A percentile compares a stretch with the other conserved stretches of the same genome.
Evolutionary conservation across 2,113 vertebrate species (phyloP).

Genomic region (Corynorhinus townsendii): DNA sequence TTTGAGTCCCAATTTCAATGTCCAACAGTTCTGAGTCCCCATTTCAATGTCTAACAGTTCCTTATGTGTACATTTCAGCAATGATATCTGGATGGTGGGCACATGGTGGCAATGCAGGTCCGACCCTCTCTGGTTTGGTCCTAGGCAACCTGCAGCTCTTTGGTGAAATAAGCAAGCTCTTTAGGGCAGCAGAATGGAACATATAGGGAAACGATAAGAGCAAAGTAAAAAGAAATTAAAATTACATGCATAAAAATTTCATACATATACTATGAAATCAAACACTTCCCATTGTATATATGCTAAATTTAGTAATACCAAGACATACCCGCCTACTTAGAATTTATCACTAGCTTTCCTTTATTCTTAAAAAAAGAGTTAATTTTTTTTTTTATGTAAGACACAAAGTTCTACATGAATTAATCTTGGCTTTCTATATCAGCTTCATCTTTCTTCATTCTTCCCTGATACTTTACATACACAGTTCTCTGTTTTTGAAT

Average conservation of each 20-base stretch:
- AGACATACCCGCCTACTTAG: not conserved
- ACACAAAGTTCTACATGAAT: not conserved
- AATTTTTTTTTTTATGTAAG: not conserved
- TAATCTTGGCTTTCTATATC: not conserved
- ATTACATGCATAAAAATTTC: not conserved
- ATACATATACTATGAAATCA: not conserved
- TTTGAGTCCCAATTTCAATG: too few relatives aligned
- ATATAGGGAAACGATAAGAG: not conserved
- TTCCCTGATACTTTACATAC: not conserved
- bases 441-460: not conserved
- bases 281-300: not conserved
- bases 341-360: not conserved
- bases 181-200: not conserved
- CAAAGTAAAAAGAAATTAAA: not conserved
- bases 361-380: not conserved
- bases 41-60: too few relatives aligned
- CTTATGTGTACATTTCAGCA: too few relatives aligned
- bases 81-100: too few relatives aligned
- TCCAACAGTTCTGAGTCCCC: too few relatives aligned
- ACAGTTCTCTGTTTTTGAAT: not conserved
- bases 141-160: too few relatives aligned
- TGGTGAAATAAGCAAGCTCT: not conserved
- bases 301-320: not conserved
- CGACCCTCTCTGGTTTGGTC: too few relatives aligned
- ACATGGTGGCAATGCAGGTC: too few relatives aligned